Percentiles rank a stretch among this genome's conserved stretches.
phyloP scores from a whole-genome alignment of 2,888 invertebrate genomes.

The Lasioglossum vierecki region DNA sequence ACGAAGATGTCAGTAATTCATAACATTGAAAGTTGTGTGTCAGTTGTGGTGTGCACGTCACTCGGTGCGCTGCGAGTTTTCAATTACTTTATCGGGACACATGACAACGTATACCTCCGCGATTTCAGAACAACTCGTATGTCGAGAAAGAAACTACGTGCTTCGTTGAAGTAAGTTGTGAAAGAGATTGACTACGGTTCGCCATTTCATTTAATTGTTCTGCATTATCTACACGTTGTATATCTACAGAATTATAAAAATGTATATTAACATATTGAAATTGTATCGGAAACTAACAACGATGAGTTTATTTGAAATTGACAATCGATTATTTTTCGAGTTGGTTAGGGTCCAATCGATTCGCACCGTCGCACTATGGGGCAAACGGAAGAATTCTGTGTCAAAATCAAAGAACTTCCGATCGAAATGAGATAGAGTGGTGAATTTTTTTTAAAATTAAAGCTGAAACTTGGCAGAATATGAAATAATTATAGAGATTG shows the following conservation, averaged over 20 bases:
- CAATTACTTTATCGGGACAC: constrained; percentile 21
- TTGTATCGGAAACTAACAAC: not conserved
- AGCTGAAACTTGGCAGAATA: too few relatives aligned
- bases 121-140: constrained; percentile 38
- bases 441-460: too few relatives aligned
- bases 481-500: too few relatives aligned
- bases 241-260: not conserved
- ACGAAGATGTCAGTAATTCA: constrained; percentile 40
- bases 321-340: not conserved
- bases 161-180: constrained; percentile 40
- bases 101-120: not conserved
- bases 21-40: constrained; percentile 45
- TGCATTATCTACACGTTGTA: not conserved
- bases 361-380: not conserved
- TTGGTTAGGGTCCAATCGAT: not conserved
- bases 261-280: not conserved
- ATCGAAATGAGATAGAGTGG: too few relatives aligned
- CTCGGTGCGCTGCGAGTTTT: constrained; percentile 28
- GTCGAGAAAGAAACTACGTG: constrained; percentile 30
- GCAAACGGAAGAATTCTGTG: too few relatives aligned
- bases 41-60: constrained; percentile 59
- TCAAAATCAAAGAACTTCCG: too few relatives aligned
- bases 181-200: not conserved
- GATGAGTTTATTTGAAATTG: not conserved
- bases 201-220: not conserved